Conservation (phyloP, 1,140 invertebrate genomes). For the Aphelinus certus region DNA sequence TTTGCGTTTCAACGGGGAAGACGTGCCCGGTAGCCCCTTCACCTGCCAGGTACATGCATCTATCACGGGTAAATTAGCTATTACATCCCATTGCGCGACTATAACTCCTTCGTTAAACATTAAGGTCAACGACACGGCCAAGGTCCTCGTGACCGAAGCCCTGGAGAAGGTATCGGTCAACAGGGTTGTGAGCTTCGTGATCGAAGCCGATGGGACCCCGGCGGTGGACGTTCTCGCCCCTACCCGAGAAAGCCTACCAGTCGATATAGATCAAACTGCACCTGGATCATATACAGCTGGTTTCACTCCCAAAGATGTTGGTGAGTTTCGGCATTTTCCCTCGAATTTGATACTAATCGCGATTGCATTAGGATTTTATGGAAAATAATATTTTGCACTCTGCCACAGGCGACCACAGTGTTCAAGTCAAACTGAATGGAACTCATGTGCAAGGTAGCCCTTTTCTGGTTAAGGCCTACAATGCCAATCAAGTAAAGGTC, state of each 20-base stretch:
- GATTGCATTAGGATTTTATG: no score
- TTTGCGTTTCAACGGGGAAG: conserved; percentile 93
- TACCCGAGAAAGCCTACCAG: conserved; percentile 75
- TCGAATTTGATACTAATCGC: no score
- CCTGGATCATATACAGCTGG: conserved; percentile 69
- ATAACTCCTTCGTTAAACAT: no score
- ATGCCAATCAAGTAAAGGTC: conserved; percentile 89
- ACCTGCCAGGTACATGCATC: conserved; percentile 70
- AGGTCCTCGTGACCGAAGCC: conserved; percentile 76
- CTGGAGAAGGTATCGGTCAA: conserved; percentile 94
- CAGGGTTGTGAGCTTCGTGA: conserved; percentile 81
- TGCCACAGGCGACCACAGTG: conserved; percentile 82
- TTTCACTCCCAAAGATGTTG: conserved; percentile 90
- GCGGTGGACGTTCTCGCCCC: conserved; percentile 83
- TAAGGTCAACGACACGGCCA: conserved; percentile 62
- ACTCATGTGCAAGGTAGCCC: conserved; percentile 92
- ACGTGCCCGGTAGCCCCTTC: conserved; percentile 89
- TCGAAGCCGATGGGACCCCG: conserved; percentile 79
- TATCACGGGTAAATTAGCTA: no score
- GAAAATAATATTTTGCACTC: no score
- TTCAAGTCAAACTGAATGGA: conserved; percentile 85
- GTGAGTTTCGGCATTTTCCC: conserved; percentile 60
- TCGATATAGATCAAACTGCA: conserved; percentile 68
- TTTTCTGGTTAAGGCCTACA: conserved; percentile 95
- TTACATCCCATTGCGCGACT: no score